Conservation (phyloP, 1,140 invertebrate genomes). For the Melitaea cinxia region DNA sequence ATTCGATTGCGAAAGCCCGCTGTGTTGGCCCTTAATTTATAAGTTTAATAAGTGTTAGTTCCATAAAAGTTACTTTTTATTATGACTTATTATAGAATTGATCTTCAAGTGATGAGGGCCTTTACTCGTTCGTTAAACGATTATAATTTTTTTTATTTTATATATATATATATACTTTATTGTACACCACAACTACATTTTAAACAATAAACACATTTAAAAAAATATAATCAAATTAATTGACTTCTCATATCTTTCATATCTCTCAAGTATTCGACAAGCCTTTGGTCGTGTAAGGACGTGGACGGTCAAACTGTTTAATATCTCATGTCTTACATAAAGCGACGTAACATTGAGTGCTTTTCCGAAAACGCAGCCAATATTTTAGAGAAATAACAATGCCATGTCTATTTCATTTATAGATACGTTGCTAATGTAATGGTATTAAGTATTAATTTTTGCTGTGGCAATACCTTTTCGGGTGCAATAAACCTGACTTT, state of each 20-base stretch:
- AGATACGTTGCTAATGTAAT: constrained; percentile 11
- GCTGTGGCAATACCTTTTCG: constrained; percentile 22
- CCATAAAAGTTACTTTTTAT: constrained; percentile 33
- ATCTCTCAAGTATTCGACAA: not conserved
- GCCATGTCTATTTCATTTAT: constrained; percentile 20
- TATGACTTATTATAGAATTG: constrained; percentile 36
- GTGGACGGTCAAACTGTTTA: not conserved
- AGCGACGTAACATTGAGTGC: not conserved
- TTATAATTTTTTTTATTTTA: too few species aligned
- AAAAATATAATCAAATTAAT: too few species aligned
- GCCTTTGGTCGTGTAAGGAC: not conserved
- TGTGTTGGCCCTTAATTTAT: constrained; percentile 32
- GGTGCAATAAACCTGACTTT: constrained; percentile 57
- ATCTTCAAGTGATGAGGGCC: constrained; percentile 16
- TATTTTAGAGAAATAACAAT: constrained; percentile 1
- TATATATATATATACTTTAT: too few species aligned
- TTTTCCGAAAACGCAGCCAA: constrained; percentile 11
- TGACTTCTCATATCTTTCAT: too few species aligned
- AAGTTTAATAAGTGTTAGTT: constrained; percentile 28
- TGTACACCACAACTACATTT: too few species aligned
- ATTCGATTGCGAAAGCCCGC: constrained; percentile 25
- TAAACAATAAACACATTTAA: too few species aligned
- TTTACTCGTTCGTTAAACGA: not conserved
- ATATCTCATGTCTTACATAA: constrained; percentile 18
- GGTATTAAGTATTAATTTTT: constrained; percentile 26